Evolutionary conservation across 2,113 vertebrate genomes (phyloP).

Genomic region (Platichthys flesus): DNA sequence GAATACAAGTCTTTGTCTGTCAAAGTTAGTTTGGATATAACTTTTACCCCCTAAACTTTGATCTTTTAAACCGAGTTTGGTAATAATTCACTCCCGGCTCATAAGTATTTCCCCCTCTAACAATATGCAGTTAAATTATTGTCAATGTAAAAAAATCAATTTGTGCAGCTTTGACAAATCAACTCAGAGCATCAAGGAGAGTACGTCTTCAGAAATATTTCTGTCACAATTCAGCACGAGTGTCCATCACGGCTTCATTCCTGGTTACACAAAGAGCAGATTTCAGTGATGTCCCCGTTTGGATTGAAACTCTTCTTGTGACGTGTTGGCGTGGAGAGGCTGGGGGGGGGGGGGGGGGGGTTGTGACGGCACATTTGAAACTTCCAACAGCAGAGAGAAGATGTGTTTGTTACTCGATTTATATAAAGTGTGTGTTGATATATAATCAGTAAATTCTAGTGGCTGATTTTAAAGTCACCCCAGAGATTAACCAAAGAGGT

Average conservation of each 20-base stretch:
- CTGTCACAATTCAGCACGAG: background rate
- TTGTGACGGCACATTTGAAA: conserved; percentile 8
- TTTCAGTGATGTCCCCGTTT: background rate
- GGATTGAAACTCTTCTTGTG: conserved; percentile 39
- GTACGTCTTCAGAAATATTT: background rate
- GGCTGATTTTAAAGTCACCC: conserved; percentile 57
- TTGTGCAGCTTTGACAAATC: too few relatives aligned
- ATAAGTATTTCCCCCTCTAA: too few relatives aligned
- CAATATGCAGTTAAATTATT: too few relatives aligned
- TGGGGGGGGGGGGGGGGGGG: background rate
- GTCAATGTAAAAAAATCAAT: too few relatives aligned
- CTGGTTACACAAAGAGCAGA: conserved; percentile 1
- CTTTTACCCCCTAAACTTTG: too few relatives aligned
- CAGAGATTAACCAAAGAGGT: conserved; percentile 68
- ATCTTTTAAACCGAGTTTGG: too few relatives aligned
- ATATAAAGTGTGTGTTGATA: conserved; percentile 38
- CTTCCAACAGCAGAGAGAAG: conserved; percentile 31
- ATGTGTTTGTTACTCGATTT: conserved; percentile 48
- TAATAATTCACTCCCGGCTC: too few relatives aligned
- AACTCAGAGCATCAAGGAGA: too few relatives aligned
- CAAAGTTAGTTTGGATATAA: too few relatives aligned
- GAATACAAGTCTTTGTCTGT: too few relatives aligned
- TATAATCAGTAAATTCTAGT: conserved; percentile 38
- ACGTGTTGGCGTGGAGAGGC: background rate
- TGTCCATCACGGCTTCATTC: background rate